Percentiles rank a stretch among this genome's conserved stretches.
Evolutionary conservation across 2,113 vertebrate species (phyloP).

Genomic region (Chionodraco myersi): DNA sequence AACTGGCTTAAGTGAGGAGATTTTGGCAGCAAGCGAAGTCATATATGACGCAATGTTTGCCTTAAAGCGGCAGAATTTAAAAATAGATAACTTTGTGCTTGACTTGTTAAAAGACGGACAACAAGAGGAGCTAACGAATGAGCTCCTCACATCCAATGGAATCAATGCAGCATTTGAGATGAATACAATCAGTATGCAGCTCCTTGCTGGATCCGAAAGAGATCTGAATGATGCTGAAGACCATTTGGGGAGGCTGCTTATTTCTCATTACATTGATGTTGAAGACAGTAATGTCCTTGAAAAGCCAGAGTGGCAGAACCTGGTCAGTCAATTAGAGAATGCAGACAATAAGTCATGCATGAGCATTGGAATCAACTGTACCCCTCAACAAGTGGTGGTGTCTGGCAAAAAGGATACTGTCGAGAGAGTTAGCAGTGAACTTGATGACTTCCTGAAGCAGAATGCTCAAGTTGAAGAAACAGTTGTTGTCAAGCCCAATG

Average conservation of each 20-base stretch:
- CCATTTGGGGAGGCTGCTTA: constrained; percentile 76
- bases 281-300: constrained; percentile 75
- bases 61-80: constrained; percentile 72
- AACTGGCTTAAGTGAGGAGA: constrained; percentile 82
- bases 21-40: constrained; percentile 78
- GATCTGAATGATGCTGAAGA: constrained; percentile 82
- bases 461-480: constrained; percentile 76
- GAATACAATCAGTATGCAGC: constrained; percentile 51
- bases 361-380: constrained; percentile 62
- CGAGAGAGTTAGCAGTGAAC: constrained; percentile 40
- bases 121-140: constrained; percentile 71
- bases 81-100: constrained; percentile 70
- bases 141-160: constrained; percentile 79
- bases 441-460: constrained; percentile 82
- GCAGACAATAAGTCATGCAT: constrained; percentile 52
- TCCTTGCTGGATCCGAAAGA: constrained; percentile 74
- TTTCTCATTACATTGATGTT: constrained; percentile 67
- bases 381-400: constrained; percentile 77
- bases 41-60: constrained; percentile 71
- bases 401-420: constrained; percentile 80
- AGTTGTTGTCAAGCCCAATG: constrained; percentile 56
- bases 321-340: constrained; percentile 60
- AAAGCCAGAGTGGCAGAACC: constrained; percentile 78
- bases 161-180: constrained; percentile 83
- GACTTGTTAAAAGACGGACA: constrained; percentile 79